A percentile compares a stretch with the other conserved stretches of the same genome.
These are phyloP conservation scores for Pao palembangensis DNA, from an alignment of 2,113 vertebrate genomes.

Conservation along the genomic window DNA sequence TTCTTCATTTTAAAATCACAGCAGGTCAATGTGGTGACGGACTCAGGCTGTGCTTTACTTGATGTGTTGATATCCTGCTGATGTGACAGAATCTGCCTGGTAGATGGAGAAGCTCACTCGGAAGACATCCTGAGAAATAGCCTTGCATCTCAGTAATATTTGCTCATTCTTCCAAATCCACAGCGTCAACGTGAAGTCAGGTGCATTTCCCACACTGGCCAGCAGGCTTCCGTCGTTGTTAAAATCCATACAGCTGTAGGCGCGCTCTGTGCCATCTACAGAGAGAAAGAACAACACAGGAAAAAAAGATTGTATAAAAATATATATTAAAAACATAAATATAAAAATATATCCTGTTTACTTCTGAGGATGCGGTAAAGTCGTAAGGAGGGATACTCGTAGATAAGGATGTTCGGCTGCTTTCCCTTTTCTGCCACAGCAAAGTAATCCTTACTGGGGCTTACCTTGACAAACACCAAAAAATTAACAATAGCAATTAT, in stretches of 20 bases:
- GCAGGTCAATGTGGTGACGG: background rate
- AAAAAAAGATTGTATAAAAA: background rate
- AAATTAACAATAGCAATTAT: constrained; percentile 6
- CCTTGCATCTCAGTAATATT: constrained; percentile 82
- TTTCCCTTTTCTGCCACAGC: constrained; percentile 87
- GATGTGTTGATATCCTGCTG: constrained; percentile 87
- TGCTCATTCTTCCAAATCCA: constrained; percentile 92
- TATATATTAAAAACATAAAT: background rate
- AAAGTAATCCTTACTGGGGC: constrained; percentile 80
- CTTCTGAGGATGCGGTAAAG: constrained; percentile 85
- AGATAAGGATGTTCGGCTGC: constrained; percentile 83
- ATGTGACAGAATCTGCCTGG: constrained; percentile 82
- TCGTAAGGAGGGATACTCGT: constrained; percentile 83
- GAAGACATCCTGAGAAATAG: constrained; percentile 89
- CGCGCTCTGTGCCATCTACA: constrained; percentile 82
- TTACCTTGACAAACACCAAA: constrained; percentile 73
- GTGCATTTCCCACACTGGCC: constrained; percentile 82
- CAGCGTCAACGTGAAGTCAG: constrained; percentile 87
- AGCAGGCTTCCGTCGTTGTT: constrained; percentile 80
- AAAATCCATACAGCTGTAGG: constrained; percentile 84
- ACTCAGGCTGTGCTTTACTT: constrained; percentile 73
- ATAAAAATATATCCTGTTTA: constrained; percentile 30
- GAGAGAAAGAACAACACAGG: background rate
- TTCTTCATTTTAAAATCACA: too few relatives aligned
- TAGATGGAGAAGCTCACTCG: constrained; percentile 86